Base-by-base conservation (phyloP, 2,113 vertebrate genomes). In the Rostratula benghalensis region DNA sequence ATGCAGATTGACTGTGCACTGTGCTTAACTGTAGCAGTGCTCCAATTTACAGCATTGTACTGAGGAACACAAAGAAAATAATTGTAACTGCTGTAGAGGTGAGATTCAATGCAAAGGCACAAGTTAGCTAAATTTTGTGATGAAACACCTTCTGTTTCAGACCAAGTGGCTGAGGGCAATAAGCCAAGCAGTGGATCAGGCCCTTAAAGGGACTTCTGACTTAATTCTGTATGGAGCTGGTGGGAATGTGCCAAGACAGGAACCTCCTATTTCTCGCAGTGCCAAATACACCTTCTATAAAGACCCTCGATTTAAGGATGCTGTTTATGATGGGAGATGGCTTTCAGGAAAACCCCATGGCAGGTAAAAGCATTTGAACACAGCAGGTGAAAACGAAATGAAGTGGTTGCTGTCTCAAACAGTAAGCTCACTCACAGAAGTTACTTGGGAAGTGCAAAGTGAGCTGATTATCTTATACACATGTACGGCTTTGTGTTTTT, bases 261-360 rank as follows among this genome's bases (percentile, higher is more conserved):
- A 99, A n/a, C 99, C 99, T 23, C 99, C 99, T 31, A 97, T 98
- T 91, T 99, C 99, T 83, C 98, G 99, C 80, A 99, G 98, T 25
- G 99, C 99, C 65, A 98, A 97, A 28, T 99, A 99, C 81, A 99
- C 98, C 9, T 99, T 99, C 94, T 99, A 99, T 92, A 99, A 99
- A 94, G 99, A 99, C 68, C 97, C 98, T 48, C 98, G 99, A 43
- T 98, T 99, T 28, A 99, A 99, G 93, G 99, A 99, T 67, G 99
- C 98, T 8, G 98, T 95, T 11, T 99, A 99, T 10, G 98, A 99
- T 60, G 99, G 99, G 10, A 98, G 98, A 74, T 99, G 99, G 99
- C 97, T 99, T 73, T 95, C 98, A 1, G 99, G 99, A 54, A 99
- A 99, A 91, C 99, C 99, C 39, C 98, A 99, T 25, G 99, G 99